Base-by-base conservation (phyloP, 2,888 invertebrate genomes). In the Strigamia maritima region DNA sequence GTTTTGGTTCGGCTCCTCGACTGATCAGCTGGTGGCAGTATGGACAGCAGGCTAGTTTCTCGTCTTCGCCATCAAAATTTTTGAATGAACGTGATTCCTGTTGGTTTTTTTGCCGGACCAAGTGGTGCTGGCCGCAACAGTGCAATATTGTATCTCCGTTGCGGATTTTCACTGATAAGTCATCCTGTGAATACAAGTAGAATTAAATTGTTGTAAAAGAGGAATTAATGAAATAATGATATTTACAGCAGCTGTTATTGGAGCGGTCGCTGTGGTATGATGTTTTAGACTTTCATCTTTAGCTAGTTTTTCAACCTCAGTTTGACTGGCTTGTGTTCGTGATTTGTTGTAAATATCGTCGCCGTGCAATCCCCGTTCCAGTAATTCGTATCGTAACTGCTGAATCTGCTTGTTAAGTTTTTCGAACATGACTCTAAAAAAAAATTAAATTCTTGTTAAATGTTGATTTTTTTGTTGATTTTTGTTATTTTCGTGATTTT, bases 341-440 rank as follows among this genome's bases (percentile, higher is more conserved):
- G 14, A 24, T 38, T 40, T 77, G 22, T 14, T n/a, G 12, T 24
- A 26, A 19, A 19, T 26, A 24, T 76, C 38, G 12, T 38, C 16
- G 12, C 24, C 49, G 26, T 54, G 77, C 16, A 24, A 6, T 10
- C 31, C 31, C 49, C 54, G 10, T 31, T 28, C 22, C 1, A 49
- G 4, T 16, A 77, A 22, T 26, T 44, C 77, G 40, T 54, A 26
- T 49, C 77, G 19, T 14, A 77, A 14, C 14, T 40, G 49, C 38
- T 77, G 77, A 54, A 77, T 77, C 38, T 77, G 49, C 7, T 77
- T 54, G 19, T 77, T 77, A 6, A 77, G 49, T 7, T 77, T 54
- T 22, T 77, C 49, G 14, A 54, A 54, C 76, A 76, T 76, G 76
- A 2, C 16, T 40, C 38, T 54, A 22, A 7, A 54, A 54, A 54